Base-by-base conservation (phyloP, 1,140 invertebrate genomes). In the Hyphantria cunea region DNA sequence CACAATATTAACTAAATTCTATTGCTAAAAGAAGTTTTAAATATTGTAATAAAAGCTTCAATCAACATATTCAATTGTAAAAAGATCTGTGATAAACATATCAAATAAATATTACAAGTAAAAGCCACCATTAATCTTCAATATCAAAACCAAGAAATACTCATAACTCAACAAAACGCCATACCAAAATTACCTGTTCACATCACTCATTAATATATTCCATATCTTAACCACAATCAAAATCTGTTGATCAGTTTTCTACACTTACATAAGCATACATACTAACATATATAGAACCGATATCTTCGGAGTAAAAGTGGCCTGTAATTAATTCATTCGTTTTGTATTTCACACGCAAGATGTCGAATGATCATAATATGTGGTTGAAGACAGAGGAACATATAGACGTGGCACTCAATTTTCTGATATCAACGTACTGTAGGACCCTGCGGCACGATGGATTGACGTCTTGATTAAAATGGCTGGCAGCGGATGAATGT, bases 321-420 rank as follows among this genome's bases (percentile, higher is more conserved):
- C 50, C 33, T 74, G 70, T 84, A 82, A 86, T 86, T 86, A 86
- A 86, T 86, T 86, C 80, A 74, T 80, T 74, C 72, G 61, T 70
- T 76, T 62, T 75, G 68, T 67, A 70, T 54, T 80, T 80, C 77
- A 78, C 82, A 83, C 84, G 84, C 80, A 65, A 83, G 48, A 53
- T 42, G 59, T 15, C 9, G 53, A 64, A 51, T 56, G 68, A 76
- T 80, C 80, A 77, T 76, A 71, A 76, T 59, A 70, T 55, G 14
- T 58, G 41, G 17, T 5, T 69, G 79, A 76, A 75, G 32, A 6
- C 68, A 68, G 0, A 62, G 50, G 60, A 3, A 59, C n/a, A 51
- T 50, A n/a, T 9, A 10, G 11, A 37, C 15, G 6, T 33, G n/a
- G 3, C 17, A 25, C 17, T 25, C 5, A 25, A 3, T 25, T 25